These are phyloP conservation scores for Emberiza fucata DNA, from an alignment of 2,113 vertebrate species.

Conservation along the genomic window DNA sequence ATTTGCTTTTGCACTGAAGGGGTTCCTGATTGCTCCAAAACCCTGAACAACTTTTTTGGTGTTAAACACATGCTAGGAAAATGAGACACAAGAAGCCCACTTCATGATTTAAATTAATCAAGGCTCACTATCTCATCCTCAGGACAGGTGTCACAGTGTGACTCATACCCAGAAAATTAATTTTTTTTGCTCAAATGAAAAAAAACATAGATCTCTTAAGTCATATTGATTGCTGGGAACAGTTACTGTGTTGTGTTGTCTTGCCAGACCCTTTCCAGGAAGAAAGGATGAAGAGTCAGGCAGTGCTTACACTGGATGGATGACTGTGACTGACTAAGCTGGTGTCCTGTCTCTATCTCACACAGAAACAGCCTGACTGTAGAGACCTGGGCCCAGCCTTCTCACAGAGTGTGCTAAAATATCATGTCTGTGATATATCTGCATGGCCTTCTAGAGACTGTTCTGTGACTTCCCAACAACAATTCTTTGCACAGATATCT, in stretches of 20 bases:
- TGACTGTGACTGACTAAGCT: background rate
- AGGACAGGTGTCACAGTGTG: background rate
- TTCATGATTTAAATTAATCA: background rate
- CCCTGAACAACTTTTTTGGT: background rate
- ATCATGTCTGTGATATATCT: background rate
- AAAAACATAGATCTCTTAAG: background rate
- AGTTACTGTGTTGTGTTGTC: background rate
- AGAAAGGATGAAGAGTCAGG: background rate
- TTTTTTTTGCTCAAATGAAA: background rate
- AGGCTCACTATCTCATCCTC: background rate
- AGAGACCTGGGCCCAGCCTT: background rate
- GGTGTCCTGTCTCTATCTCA: background rate
- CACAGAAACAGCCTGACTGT: background rate
- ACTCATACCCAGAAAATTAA: background rate
- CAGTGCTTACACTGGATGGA: background rate
- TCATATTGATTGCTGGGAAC: background rate
- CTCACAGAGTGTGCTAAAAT: background rate
- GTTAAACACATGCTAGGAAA: background rate
- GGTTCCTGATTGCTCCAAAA: background rate
- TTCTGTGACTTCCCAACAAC: background rate
- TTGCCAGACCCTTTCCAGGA: background rate
- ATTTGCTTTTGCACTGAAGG: background rate
- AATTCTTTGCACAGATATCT: background rate
- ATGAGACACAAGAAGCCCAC: background rate
- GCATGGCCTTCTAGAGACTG: background rate